Base-by-base conservation (phyloP, 2,888 invertebrate species). In the Melinopterus prodromus region DNA sequence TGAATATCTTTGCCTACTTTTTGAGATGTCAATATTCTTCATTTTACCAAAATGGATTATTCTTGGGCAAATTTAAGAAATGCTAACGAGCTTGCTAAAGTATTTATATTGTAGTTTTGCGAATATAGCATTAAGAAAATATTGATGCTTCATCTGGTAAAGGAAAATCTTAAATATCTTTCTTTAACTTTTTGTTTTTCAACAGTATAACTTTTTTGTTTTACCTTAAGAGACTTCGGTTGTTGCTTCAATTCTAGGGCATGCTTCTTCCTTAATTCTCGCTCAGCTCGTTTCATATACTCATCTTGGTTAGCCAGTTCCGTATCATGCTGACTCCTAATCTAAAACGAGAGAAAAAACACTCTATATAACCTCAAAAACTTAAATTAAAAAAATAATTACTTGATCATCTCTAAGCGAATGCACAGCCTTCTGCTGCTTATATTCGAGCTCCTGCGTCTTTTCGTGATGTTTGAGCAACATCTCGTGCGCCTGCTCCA, bases 211-310 rank as follows among this genome's bases (percentile, higher is more conserved):
- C 9, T 38, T 38, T 38, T 76, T 35, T 12, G 12, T 38, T 9
- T 6, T 90, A 97, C 97, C 93, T 98, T 98, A 86, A 99, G 93
- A 90, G 99, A 98, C 91, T 99, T 98, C 79, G 99, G 99, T 90
- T 99, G 99, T 89, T 99, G 99, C 88, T 99, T 98, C 85, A 98
- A 93, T 90, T 99, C 98, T 84, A 98, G 90, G 79, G 98, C 97
- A 90, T 99, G 99, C 87, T 98, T 98, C 90, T 99, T 99, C 85
- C 96, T 92, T 87, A 99, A 92, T 88, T 99, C 99, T 83, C 97
- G 94, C 88, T 98, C 97, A 12, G 97, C 95, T 82, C 98, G 93
- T 87, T 95, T 94, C 94, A 98, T 99, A 90, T 99, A 99, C 89
- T 99, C 98, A 85, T 96, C 94, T 90, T 98, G 98, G 92, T 98